Conservation (phyloP, 2,888 invertebrate species). For the Coelogynopora nodosa region DNA sequence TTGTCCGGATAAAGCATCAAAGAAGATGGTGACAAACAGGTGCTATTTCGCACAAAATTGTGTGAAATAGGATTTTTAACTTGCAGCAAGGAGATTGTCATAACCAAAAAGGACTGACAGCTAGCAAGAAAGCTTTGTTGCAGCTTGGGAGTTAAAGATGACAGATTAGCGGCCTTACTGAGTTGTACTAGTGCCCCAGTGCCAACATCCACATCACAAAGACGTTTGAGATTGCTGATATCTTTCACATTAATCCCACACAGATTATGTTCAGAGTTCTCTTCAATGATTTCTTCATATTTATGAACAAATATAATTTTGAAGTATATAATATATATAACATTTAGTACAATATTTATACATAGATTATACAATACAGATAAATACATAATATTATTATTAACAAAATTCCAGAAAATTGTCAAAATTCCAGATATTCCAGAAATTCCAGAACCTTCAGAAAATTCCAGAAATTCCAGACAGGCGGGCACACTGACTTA, state of each 20-base stretch:
- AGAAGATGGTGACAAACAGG: neutral
- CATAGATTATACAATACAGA: too few species aligned
- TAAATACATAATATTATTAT: too few species aligned
- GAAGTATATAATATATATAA: too few species aligned
- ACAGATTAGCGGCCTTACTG: neutral
- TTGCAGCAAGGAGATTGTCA: neutral
- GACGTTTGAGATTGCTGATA: conserved; percentile 1
- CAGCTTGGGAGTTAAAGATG: neutral
- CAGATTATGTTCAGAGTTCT: neutral
- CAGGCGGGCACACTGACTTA: too few species aligned
- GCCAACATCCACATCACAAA: conserved; percentile 2
- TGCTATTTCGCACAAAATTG: neutral
- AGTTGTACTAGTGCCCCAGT: conserved; percentile 4
- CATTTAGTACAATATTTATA: too few species aligned
- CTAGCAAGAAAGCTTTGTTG: neutral
- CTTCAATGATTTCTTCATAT: conserved; percentile 5
- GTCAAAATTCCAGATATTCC: too few species aligned
- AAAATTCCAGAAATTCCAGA: too few species aligned
- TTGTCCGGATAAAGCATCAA: neutral
- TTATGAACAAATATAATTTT: too few species aligned
- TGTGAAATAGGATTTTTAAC: neutral
- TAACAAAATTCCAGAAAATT: too few species aligned
- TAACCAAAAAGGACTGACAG: neutral
- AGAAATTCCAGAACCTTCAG: too few species aligned
- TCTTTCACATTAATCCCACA: neutral